Evolutionary conservation across 2,888 invertebrate genomes (phyloP).

Genomic region (Spisula solida): DNA sequence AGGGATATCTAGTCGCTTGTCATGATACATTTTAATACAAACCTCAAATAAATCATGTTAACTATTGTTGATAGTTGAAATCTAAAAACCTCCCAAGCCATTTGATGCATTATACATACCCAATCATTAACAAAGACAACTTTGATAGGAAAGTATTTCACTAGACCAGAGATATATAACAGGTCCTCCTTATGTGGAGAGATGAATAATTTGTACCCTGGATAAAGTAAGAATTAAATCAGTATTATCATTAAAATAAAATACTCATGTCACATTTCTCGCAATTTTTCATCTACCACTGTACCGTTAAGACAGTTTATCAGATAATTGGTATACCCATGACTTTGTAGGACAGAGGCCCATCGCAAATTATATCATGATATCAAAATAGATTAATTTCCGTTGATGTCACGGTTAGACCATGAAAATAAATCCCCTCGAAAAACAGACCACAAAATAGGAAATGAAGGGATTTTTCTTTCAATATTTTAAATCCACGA

Average conservation of each 20-base stretch:
- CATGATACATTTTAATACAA: conserved; percentile 1
- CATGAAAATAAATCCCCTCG: too few species aligned
- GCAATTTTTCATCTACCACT: not conserved
- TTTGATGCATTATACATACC: conserved; percentile 6
- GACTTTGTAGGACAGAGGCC: too few species aligned
- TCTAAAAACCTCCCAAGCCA: not conserved
- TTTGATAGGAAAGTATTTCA: not conserved
- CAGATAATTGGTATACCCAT: not conserved
- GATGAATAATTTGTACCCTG: not conserved
- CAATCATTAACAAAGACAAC: conserved; percentile 10
- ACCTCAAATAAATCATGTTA: conserved; percentile 1
- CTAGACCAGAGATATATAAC: not conserved
- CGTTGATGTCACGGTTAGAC: too few species aligned
- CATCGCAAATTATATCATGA: too few species aligned
- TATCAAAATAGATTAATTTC: too few species aligned
- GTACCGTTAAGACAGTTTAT: not conserved
- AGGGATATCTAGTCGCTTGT: not conserved
- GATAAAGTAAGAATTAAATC: not conserved
- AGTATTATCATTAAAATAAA: not conserved
- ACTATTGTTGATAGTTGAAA: conserved; percentile 22
- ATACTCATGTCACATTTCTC: conserved; percentile 5
- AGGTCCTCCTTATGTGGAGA: not conserved
- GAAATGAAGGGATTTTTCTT: too few species aligned
- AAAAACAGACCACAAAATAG: too few species aligned
- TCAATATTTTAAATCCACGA: too few species aligned